phyloP scores from a whole-genome alignment of 2,888 invertebrate genomes.

The Acronicta alni region DNA sequence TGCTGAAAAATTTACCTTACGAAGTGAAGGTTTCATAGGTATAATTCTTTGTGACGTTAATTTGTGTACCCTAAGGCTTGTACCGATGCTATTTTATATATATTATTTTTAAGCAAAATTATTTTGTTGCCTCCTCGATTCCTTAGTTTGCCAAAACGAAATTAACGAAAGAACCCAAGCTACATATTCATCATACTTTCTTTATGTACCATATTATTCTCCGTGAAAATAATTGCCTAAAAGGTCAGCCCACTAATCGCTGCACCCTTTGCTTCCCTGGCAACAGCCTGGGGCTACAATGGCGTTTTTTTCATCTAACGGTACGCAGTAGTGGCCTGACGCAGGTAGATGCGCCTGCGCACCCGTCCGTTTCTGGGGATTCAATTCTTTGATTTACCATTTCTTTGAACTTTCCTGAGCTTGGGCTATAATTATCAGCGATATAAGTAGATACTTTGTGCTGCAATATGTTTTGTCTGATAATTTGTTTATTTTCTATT shows the following conservation, averaged over 20 bases:
- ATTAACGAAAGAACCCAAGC: slow-evolving; percentile 39
- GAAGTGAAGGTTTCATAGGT: not conserved
- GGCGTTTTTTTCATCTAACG: slow-evolving; percentile 70
- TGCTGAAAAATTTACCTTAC: slow-evolving; percentile 6
- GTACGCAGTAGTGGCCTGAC: slow-evolving; percentile 64
- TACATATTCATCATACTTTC: slow-evolving; percentile 30
- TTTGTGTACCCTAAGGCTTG: not conserved
- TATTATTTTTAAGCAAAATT: not conserved
- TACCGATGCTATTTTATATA: not conserved
- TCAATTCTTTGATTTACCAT: slow-evolving; percentile 66
- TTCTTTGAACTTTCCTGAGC: slow-evolving; percentile 65
- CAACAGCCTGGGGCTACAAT: slow-evolving; percentile 62
- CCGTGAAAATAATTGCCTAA: slow-evolving; percentile 46
- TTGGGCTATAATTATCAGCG: slow-evolving; percentile 41
- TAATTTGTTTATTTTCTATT: slow-evolving; percentile 29
- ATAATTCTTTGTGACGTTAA: too few relatives aligned
- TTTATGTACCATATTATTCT: slow-evolving; percentile 27
- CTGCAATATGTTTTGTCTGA: slow-evolving; percentile 47
- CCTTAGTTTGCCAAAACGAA: not conserved
- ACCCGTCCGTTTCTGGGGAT: slow-evolving; percentile 58
- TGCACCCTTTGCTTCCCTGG: slow-evolving; percentile 69
- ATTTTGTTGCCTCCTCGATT: not conserved
- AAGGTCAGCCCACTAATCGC: slow-evolving; percentile 70
- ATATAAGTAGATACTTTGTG: slow-evolving; percentile 44
- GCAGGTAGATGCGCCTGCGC: slow-evolving; percentile 76